These are phyloP conservation scores for Andricus grossulariae DNA, from an alignment of 1,140 invertebrate species.

Conservation along the genomic window DNA sequence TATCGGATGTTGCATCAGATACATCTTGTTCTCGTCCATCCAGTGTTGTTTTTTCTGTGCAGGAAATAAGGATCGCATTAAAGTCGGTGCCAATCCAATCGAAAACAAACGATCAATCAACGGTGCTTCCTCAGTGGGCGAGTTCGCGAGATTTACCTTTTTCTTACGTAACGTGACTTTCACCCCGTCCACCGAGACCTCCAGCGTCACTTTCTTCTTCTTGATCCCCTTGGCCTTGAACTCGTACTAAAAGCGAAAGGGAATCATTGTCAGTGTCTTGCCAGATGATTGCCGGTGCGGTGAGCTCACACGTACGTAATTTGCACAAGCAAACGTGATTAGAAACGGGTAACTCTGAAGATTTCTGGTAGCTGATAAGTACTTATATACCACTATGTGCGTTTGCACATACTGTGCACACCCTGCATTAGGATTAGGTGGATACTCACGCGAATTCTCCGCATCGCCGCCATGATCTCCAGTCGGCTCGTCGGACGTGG, in stretches of 20 bases:
- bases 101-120: constrained; percentile 31
- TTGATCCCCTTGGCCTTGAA: constrained; percentile 98
- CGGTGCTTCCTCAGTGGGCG: constrained; percentile 22
- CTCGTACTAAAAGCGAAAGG: constrained; percentile 89
- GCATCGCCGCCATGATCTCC: constrained; percentile 99
- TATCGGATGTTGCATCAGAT: constrained; percentile 95
- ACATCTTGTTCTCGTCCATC: constrained; percentile 86
- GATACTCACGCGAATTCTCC: constrained; percentile 93
- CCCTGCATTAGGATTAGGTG: constrained; percentile 26
- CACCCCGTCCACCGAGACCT: constrained; percentile 96
- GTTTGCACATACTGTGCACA: background rate
- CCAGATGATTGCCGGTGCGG: constrained; percentile 43
- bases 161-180: constrained; percentile 90
- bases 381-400: background rate
- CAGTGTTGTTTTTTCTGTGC: constrained; percentile 83
- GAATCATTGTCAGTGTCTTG: background rate
- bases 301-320: background rate
- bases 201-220: constrained; percentile 97
- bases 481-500: constrained; percentile 95
- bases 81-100: constrained; percentile 22
- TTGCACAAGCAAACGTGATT: constrained; percentile 34
- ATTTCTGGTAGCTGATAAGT: background rate
- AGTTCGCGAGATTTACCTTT: constrained; percentile 73
- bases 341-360: background rate
- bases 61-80: constrained; percentile 48